Conservation (phyloP, 2,113 vertebrate species). For the Sciurus niger region DNA sequence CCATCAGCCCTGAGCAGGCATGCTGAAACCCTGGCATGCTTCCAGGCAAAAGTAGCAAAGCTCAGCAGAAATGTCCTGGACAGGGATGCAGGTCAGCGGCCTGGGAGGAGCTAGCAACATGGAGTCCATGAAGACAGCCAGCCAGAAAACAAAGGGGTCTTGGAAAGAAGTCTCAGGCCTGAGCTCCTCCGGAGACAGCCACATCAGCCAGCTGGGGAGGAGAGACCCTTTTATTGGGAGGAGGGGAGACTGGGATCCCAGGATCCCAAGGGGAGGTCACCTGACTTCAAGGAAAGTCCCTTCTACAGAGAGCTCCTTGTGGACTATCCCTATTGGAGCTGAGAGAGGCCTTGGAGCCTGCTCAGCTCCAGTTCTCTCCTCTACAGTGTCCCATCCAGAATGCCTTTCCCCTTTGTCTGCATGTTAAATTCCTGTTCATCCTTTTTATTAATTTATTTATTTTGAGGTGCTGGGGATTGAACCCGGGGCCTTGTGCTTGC, state of each 20-base stretch:
- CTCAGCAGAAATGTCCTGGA: conserved; percentile 72
- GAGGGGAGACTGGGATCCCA: not conserved
- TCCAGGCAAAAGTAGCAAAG: conserved; percentile 67
- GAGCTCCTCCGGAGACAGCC: not conserved
- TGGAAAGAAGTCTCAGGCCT: not conserved
- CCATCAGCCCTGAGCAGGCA: not conserved
- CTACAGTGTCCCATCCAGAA: not conserved
- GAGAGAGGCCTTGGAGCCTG: not conserved
- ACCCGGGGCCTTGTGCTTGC: no score
- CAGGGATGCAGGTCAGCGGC: conserved; percentile 55
- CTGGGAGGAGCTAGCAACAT: not conserved
- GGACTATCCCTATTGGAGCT: fast-evolving
- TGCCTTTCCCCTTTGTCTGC: not conserved
- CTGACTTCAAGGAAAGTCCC: not conserved
- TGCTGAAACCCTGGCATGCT: not conserved
- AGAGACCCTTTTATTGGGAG: not conserved
- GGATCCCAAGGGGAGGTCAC: not conserved
- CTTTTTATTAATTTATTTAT: no score
- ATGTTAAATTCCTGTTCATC: not conserved
- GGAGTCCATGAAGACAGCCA: not conserved
- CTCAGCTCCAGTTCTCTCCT: not conserved
- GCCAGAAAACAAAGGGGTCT: conserved; percentile 70
- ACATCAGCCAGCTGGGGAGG: not conserved
- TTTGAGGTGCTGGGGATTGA: no score
- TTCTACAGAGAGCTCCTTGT: not conserved